phyloP scores from a whole-genome alignment of 2,113 vertebrate genomes.

The Ictidomys tridecemlineatus region DNA sequence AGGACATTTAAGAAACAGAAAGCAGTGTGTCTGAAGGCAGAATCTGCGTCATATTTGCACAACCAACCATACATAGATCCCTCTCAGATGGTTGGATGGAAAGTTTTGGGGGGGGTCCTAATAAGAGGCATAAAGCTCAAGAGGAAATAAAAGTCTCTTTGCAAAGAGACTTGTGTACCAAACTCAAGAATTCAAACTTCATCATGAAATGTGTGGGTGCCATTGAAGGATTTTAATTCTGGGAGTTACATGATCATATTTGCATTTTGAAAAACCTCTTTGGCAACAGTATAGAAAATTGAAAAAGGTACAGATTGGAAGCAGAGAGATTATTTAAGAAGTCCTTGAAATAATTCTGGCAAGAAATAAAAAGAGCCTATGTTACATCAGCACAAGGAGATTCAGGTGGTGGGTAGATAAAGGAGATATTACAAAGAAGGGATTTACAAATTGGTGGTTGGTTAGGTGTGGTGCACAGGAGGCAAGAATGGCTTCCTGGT shows the following conservation, averaged over 20 bases:
- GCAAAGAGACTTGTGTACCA: constrained; percentile 24
- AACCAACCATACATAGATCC: background rate
- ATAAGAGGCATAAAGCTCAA: background rate
- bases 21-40: background rate
- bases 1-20: background rate
- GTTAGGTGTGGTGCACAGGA: background rate
- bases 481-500: background rate
- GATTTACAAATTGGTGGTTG: background rate
- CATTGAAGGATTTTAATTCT: constrained; percentile 55
- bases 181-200: constrained; percentile 16
- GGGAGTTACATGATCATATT: constrained; percentile 41
- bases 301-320: constrained; percentile 54
- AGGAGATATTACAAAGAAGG: constrained; percentile 13
- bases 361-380: constrained; percentile 18
- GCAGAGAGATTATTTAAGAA: constrained; percentile 59
- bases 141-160: background rate
- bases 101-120: background rate
- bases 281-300: constrained; percentile 24
- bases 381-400: background rate
- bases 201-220: constrained; percentile 24
- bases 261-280: constrained; percentile 62
- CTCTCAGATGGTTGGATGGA: background rate
- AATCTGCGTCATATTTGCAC: background rate
- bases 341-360: constrained; percentile 60
- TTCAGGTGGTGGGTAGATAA: background rate